Base-by-base conservation (phyloP, 1,140 invertebrate species). In the Bradynema listronoti region DNA sequence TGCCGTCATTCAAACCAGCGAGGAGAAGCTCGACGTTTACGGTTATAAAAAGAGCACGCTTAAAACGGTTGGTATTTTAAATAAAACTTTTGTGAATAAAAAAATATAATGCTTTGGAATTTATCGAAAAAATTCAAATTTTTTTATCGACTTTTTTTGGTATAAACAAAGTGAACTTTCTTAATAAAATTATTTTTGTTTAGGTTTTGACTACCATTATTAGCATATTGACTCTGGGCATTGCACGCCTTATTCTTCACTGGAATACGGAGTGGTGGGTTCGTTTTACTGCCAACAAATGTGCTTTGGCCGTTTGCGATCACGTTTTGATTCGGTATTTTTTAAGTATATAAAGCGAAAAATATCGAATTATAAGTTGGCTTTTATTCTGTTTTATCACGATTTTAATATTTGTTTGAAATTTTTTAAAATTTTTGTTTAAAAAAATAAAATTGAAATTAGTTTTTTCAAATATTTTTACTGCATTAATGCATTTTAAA, bases 241-340 rank as follows among this genome's bases (percentile, higher is more conserved):
- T 71, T 33, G 57, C 77, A 29, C 68, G 62, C 22, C 51, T 75
- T n/a, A n/a, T 75, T 41, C 47, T 77, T 6, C 68, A 75, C 39
- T 75, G 73, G 73, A 63, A 74, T 33, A 56, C 63, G 29, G 27
- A 52, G 41, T 73, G 58, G 66, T 43, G 73, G 34, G 71, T 74
- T 6, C 39, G 34, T 27, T 59, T 63, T 27, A 56, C 66, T 2
- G 34, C 66, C 22, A 45, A 36, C 22, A 63, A 64, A 24, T 73
- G 62, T 11, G 36, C 58, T 16, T 45, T 74, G 19, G 46, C 60
- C 7, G 24, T 36, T 11, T 74, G 75, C 16, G 72, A 75, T 36
- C 59, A 68, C 25, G 60, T 74, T 27, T 53, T 68, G 14, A 66
- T 74, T 46, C 27, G 54, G 72, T 73, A 46, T 30, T n/a, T 55